phyloP scores from a whole-genome alignment of 2,888 invertebrate species.

The Netelia inedita region DNA sequence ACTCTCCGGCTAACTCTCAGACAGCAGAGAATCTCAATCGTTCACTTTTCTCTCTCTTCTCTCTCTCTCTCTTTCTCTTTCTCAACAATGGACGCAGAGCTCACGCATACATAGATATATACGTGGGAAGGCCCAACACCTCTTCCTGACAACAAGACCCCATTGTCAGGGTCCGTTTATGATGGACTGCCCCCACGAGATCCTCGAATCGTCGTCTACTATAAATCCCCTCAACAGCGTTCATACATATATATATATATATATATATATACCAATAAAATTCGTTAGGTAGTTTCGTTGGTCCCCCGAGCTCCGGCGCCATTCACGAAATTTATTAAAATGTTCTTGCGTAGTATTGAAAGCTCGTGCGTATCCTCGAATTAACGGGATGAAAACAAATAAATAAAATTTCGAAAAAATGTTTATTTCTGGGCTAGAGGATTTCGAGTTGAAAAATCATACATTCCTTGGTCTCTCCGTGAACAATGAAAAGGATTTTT shows the following conservation, averaged over 20 bases:
- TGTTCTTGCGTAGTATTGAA: slow-evolving; percentile 59
- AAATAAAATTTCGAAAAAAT: neutral
- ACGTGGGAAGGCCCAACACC: slow-evolving; percentile 74
- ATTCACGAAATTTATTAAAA: slow-evolving; percentile 78
- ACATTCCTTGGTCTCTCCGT: neutral
- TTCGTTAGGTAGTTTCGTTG: neutral
- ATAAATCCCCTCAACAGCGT: neutral
- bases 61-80: slow-evolving; percentile 64
- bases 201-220: slow-evolving; percentile 40
- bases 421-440: neutral
- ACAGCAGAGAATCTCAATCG: slow-evolving; percentile 11
- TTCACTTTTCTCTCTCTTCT: slow-evolving; percentile 68
- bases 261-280: slow-evolving; percentile 6
- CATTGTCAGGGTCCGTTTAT: slow-evolving; percentile 75
- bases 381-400: neutral
- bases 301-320: slow-evolving; percentile 72
- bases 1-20: slow-evolving; percentile 17
- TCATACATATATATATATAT: slow-evolving; percentile 9
- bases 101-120: slow-evolving; percentile 23
- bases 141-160: slow-evolving; percentile 80
- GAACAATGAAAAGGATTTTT: slow-evolving; percentile 20
- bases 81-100: slow-evolving; percentile 66
- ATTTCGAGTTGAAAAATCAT: neutral
- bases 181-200: slow-evolving; percentile 33
- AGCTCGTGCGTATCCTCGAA: slow-evolving; percentile 33